These are phyloP conservation scores for Gambusia affinis DNA, from an alignment of 2,113 vertebrate genomes.

Conservation along the genomic window DNA sequence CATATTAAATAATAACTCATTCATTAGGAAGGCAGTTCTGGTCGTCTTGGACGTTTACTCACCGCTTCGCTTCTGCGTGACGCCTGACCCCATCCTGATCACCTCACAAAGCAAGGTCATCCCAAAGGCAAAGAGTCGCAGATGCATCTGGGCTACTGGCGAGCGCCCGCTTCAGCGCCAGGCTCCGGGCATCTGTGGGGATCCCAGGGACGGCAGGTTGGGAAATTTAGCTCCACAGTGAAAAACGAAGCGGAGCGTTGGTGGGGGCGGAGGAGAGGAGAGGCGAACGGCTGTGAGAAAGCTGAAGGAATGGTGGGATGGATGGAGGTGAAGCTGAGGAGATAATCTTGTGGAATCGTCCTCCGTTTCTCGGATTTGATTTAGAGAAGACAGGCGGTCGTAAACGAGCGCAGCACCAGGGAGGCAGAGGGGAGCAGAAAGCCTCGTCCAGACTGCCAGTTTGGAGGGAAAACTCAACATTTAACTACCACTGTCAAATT, in stretches of 20 bases:
- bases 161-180: conserved; percentile 60
- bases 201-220: conserved; percentile 35
- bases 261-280: not conserved
- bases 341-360: conserved; percentile 14
- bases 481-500: conserved; percentile 71
- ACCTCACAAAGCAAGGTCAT: conserved; percentile 70
- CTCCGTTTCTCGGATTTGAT: conserved; percentile 20
- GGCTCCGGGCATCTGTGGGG: conserved; percentile 66
- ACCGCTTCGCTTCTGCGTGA: conserved; percentile 67
- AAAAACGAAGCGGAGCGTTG: conserved; percentile 8
- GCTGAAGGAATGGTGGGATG: conserved; percentile 1
- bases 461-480: conserved; percentile 59
- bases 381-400: conserved; percentile 22
- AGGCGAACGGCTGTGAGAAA: not conserved
- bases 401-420: conserved; percentile 16
- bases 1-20: too few species aligned
- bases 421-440: conserved; percentile 30
- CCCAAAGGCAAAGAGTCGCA: conserved; percentile 69
- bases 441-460: conserved; percentile 50
- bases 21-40: not conserved
- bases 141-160: conserved; percentile 78
- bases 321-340: conserved; percentile 13
- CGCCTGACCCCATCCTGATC: conserved; percentile 61
- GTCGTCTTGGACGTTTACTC: conserved; percentile 34
- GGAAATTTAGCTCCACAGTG: conserved; percentile 39